A percentile compares a stretch with the other conserved stretches of the same genome.
Evolutionary conservation across 2,113 vertebrate genomes (phyloP).

Genomic region (Mugil cephalus): DNA sequence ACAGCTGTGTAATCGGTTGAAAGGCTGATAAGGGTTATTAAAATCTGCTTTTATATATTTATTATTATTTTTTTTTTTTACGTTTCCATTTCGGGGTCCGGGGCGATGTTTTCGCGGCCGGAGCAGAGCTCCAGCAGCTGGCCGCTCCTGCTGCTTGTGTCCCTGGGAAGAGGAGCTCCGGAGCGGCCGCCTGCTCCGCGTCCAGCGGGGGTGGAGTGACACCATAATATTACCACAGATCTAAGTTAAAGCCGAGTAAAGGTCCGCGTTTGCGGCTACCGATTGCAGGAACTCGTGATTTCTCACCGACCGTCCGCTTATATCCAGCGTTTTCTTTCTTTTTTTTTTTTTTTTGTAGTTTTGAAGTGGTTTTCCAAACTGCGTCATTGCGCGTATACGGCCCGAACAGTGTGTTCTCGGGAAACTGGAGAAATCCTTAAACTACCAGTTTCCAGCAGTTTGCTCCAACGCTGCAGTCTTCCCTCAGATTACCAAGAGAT

Average conservation of each 20-base stretch:
- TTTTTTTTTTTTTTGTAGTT: too few relatives aligned
- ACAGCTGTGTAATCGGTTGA: conserved; percentile 32
- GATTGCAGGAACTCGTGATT: not conserved
- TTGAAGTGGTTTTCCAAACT: conserved; percentile 82
- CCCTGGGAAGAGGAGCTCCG: conserved; percentile 62
- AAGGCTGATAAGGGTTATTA: conserved; percentile 15
- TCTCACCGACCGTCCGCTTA: not conserved
- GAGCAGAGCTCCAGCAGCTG: conserved; percentile 43
- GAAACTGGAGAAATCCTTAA: conserved; percentile 60
- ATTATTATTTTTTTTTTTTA: not conserved
- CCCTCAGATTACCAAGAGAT: conserved; percentile 24
- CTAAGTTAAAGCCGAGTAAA: conserved; percentile 15
- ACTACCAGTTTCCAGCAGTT: conserved; percentile 43
- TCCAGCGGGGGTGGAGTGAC: conserved; percentile 42
- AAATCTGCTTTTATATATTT: not conserved
- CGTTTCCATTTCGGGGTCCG: conserved; percentile 23
- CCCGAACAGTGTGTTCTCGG: conserved; percentile 46
- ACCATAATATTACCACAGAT: conserved; percentile 17
- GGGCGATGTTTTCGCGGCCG: conserved; percentile 12
- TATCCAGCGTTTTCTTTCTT: conserved; percentile 40
- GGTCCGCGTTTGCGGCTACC: not conserved
- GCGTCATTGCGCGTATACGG: conserved; percentile 79
- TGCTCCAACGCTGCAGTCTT: conserved; percentile 14
- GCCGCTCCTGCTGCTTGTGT: conserved; percentile 33
- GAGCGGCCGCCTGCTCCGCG: conserved; percentile 53